Evolutionary conservation across 2,113 vertebrate species (phyloP), one percentile per base, ranked within the genome.

Genomic region (Sturnus vulgaris): DNA sequence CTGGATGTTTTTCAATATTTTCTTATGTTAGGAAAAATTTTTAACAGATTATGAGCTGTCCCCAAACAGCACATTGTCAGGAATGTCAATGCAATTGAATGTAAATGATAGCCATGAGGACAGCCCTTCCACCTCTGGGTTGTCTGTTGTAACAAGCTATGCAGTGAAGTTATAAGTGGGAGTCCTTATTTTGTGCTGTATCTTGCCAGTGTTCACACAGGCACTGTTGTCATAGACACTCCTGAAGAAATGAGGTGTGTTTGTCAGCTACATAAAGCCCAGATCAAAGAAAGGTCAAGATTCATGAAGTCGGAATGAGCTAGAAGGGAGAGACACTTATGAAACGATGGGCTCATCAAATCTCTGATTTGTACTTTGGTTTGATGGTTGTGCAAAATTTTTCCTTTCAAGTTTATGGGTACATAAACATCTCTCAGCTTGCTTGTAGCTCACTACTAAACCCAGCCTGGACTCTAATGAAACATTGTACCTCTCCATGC

Each of bases 21-120:
- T 94, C 88, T 60, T 90, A 33, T 21, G 69, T 77, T 86, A 60
- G 56, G n/a, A 86, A 37, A 59, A 77, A 56, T 21, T 77, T 83
- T 88, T 46, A 94, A 49, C 69, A 60, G 86, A 90, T 93, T 88
- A 92, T 52, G 92, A 92, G 92, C 57, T 95, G 75, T 94, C 79
- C 88, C 23, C 71, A 70, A 90, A 71, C 63, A 90, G 87, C 72
- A 60, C n/a, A 2, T 93, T 96, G 93, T 96, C 92, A 94, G 46
- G 60, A 56, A 68, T 0, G 25, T 96, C 88, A 96, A 0, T 56
- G 82, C 85, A 75, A 47, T 53, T 88, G 88, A 78, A 81, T 83
- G 82, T 52, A 90, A 86, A 50, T 47, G 23, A 49, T 83, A 68
- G 85, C 56, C 81, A 49, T 4, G 72, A 83, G 87, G 57, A 73